These are phyloP conservation scores for Morinoia aosen DNA, from an alignment of 2,888 invertebrate genomes.

Conservation along the genomic window DNA sequence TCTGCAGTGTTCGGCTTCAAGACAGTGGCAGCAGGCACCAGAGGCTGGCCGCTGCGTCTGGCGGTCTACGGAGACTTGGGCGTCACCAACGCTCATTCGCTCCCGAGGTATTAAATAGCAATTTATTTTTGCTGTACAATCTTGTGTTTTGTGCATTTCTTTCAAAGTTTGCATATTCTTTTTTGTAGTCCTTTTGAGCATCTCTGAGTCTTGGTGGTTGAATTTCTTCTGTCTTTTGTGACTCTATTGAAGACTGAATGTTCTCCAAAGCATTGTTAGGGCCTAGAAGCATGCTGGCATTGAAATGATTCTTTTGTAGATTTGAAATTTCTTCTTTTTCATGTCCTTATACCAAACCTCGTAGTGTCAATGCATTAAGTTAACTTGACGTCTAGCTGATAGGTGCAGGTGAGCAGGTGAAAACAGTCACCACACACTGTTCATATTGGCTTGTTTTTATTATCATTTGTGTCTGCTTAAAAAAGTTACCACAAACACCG, in stretches of 20 bases:
- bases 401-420: constrained; percentile 75
- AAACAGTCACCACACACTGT: too few relatives aligned
- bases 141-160: constrained; percentile 70
- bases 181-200: too few relatives aligned
- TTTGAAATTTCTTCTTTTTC: background rate
- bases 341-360: background rate
- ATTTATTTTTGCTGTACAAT: constrained; percentile 21
- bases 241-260: constrained; percentile 69
- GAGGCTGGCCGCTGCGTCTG: constrained; percentile 84
- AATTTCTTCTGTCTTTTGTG: too few relatives aligned
- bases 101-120: constrained; percentile 74
- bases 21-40: constrained; percentile 78
- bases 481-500: too few relatives aligned
- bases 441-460: constrained; percentile 61
- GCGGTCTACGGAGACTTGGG: constrained; percentile 97
- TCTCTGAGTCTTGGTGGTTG: too few relatives aligned
- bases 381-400: too few relatives aligned
- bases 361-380: constrained; percentile 67
- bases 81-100: constrained; percentile 88
- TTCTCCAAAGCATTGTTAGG: too few relatives aligned
- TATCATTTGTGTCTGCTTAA: too few relatives aligned
- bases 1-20: constrained; percentile 84
- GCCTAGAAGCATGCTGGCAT: constrained; percentile 68
- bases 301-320: background rate
- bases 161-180: too few relatives aligned